phyloP scores from a whole-genome alignment of 2,888 invertebrate genomes.

The Eretmocerus hayati region DNA sequence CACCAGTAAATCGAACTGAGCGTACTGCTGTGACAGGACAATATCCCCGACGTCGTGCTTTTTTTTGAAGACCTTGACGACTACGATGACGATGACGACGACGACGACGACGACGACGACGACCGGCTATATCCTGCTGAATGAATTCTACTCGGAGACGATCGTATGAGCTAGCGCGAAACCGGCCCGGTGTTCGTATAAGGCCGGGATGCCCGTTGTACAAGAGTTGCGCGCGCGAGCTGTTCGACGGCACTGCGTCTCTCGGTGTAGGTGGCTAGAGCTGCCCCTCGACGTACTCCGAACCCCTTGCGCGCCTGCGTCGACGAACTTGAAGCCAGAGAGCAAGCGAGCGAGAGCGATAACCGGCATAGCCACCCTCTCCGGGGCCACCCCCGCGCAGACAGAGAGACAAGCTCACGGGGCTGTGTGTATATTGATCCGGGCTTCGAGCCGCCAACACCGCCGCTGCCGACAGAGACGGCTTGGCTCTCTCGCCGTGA shows the following conservation, averaged over 20 bases:
- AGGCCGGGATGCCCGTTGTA: no score
- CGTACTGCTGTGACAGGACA: conserved; percentile 99
- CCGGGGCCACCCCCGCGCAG: not conserved
- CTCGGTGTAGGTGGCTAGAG: conserved; percentile 27
- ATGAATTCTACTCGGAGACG: no score
- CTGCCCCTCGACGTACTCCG: not conserved
- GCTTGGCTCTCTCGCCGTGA: not conserved
- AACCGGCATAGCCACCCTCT: not conserved
- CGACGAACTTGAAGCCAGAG: no score
- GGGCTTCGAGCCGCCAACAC: not conserved
- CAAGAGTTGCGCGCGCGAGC: conserved; percentile 37
- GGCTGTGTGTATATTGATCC: not conserved
- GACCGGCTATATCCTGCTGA: no score
- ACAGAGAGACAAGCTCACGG: no score
- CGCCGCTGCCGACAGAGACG: not conserved
- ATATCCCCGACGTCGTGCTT: conserved; percentile 73
- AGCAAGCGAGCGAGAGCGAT: no score
- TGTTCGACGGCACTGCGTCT: conserved; percentile 46
- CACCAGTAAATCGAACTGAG: conserved; percentile 74
- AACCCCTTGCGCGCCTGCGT: no score
- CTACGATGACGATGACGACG: no score
- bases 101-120: no score
- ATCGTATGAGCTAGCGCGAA: no score
- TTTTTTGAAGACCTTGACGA: not conserved
- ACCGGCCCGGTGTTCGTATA: no score